Percentiles rank a stretch among this genome's conserved stretches.
Conservation (phyloP, 2,797 vertebrate species). For the Acipenser oxyrinchus region DNA sequence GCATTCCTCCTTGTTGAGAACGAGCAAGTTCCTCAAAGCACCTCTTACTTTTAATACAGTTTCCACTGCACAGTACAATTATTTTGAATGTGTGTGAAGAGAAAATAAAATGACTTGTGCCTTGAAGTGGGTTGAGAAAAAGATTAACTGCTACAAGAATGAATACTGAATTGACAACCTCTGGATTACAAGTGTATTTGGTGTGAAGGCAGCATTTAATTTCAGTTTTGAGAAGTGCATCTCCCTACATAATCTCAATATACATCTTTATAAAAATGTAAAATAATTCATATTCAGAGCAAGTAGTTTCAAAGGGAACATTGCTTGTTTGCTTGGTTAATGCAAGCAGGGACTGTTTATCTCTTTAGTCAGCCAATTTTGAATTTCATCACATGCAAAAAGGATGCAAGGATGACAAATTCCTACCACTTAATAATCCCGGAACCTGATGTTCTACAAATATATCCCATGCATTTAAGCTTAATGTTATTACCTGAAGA, state of each 20-base stretch:
- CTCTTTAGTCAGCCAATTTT: constrained; percentile 11
- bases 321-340: constrained; percentile 11
- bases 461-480: constrained; percentile 36
- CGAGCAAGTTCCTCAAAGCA: constrained; percentile 11
- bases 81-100: constrained; percentile 18
- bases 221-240: background rate
- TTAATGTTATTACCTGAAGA: constrained; percentile 47
- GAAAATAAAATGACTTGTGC: constrained; percentile 17
- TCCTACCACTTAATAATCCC: constrained; percentile 44
- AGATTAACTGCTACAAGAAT: constrained; percentile 26
- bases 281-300: background rate
- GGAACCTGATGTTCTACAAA: constrained; percentile 42
- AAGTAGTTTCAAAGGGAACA: background rate
- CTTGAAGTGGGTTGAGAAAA: constrained; percentile 20
- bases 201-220: background rate
- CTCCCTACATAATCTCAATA: constrained; percentile 5
- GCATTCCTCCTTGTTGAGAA: constrained; percentile 7
- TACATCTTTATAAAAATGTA: background rate
- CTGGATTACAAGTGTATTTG: constrained; percentile 2
- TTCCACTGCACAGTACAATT: constrained; percentile 12
- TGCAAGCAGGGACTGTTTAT: constrained; percentile 3
- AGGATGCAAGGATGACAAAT: constrained; percentile 43
- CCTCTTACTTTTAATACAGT: constrained; percentile 5
- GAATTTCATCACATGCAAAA: constrained; percentile 34
- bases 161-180: constrained; percentile 17